Evolutionary conservation across 2,113 vertebrate species (phyloP), one percentile per base, ranked within the genome.

Genomic region (Grammomys surdaster): DNA sequence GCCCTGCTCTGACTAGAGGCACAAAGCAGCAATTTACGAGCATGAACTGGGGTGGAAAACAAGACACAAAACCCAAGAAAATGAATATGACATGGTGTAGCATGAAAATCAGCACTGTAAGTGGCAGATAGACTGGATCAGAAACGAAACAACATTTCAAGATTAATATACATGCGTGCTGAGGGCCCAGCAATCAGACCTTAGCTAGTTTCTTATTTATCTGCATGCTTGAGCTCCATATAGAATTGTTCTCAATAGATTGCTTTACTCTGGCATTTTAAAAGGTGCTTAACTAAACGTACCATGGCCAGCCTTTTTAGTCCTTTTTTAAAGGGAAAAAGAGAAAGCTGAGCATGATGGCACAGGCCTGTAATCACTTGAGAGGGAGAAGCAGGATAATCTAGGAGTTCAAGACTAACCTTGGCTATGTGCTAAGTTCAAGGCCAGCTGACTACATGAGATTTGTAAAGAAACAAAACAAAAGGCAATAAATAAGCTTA

Each of bases 11-110:
- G 40, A 88, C 88, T 80, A 46, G 46, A 60, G 78, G 60, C 0
- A 96, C 97, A 96, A 96, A 96, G 97, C 67, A 33, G 76, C 88
- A 88, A 93, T 97, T 98, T 92, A 95, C 85, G 91, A 93, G 90
- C 80, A 67, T 36, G 96, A 95, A 54, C 5, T 96, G 95, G 76
- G 92, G 36, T 86, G 95, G 94, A 97, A 94, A 96, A 91, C 86
- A 95, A 95, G 95, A 91, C 86, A 58, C n/a, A 54, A 90, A 95
- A 80, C 24, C 88, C 89, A 93, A 91, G 92, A 91, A 92, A 95
- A 94, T 54, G 90, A 93, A 88, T 90, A 72, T 77, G 86, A 86
- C 72, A 33, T 16, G 58, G 94, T 51, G 46, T 51, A 88, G 81
- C 88, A 77, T 92, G 88, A 65, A 70, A 86, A 75, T 33, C 90